phyloP scores from a whole-genome alignment of 2,888 invertebrate genomes.

The Leptinotarsa rubiginosa region DNA sequence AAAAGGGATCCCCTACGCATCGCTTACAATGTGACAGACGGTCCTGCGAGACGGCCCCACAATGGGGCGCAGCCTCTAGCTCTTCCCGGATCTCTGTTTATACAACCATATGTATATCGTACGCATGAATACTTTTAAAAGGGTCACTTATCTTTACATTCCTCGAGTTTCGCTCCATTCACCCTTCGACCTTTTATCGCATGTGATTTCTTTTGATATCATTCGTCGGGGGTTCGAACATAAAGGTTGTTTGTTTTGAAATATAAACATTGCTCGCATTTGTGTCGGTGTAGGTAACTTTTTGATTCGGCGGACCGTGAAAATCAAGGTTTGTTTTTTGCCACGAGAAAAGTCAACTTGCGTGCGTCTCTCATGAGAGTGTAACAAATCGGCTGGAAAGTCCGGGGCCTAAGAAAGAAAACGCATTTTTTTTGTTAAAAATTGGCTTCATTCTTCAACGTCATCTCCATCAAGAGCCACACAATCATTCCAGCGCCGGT shows the following conservation, averaged over 20 bases:
- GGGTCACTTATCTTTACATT: slow-evolving; percentile 62
- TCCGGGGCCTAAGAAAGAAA: no score
- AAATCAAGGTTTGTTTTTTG: not conserved
- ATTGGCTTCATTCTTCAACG: no score
- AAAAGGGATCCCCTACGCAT: slow-evolving; percentile 65
- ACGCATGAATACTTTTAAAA: slow-evolving; percentile 66
- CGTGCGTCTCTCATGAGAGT: no score
- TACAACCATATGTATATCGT: slow-evolving; percentile 64
- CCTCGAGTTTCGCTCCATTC: slow-evolving; percentile 56
- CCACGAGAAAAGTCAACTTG: no score
- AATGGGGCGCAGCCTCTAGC: slow-evolving; percentile 43
- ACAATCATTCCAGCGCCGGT: no score
- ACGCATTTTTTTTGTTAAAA: no score
- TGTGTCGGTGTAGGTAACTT: slow-evolving; percentile 7
- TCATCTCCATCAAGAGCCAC: no score
- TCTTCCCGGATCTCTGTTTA: slow-evolving; percentile 54
- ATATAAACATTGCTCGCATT: not conserved
- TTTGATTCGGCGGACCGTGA: slow-evolving; percentile 3
- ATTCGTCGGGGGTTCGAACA: slow-evolving; percentile 38
- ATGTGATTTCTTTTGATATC: slow-evolving; percentile 42
- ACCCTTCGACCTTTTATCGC: slow-evolving; percentile 36
- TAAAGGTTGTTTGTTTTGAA: slow-evolving; percentile 13
- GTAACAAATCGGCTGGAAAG: no score
- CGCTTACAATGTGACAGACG: slow-evolving; percentile 65
- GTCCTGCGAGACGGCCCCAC: slow-evolving; percentile 55